Evolutionary conservation across 2,113 vertebrate genomes (phyloP), one percentile per base, ranked within the genome.

Genomic region (Calidris pugnax): DNA sequence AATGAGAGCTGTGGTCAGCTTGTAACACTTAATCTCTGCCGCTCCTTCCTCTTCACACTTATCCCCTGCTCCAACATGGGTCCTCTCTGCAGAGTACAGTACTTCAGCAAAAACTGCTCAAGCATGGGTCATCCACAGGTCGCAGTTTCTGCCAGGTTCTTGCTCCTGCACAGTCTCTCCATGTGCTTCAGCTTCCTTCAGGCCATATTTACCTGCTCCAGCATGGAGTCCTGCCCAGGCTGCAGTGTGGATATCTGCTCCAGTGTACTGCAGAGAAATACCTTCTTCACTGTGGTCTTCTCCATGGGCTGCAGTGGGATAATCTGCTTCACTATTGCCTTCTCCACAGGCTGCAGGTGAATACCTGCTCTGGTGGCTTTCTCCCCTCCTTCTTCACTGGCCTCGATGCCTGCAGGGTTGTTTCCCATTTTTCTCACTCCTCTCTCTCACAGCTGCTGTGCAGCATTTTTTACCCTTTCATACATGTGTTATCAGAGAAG

Each of bases 61-160:
- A 12, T 21, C 3, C 33, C 19, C 33, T 71, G 50, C 14, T 85
- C 73, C 41, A 57, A 14, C 26, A 47, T 0, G 4, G 19, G 17
- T 83, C 43, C 26, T 68, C 17, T 86, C 80, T 0, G 0, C 6
- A 1, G 22, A 20, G 24, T 28, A 14, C 23, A 50, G 12, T 50
- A 59, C 10, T 88, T 75, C 66, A 87, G 66, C 43, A 93, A n/a
- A 28, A 89, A 20, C n/a, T 56, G 43, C n/a, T 83, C 22, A 63
- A 60, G 53, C 43, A 43, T 0, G 19, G 10, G 32, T 47, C 39
- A 84, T 21, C 32, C 68, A 56, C 0, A 0, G 41, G 20, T 72
- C 0, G 0, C 60, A 79, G 47, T 7, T 88, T 21, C 80, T 91
- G 67, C 17, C 72, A 87, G 48, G 20, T 79, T 32, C 18, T 26